Percentiles rank a stretch among this genome's conserved stretches.
These are phyloP conservation scores for Rhegmatorhina hoffmannsi DNA, from an alignment of 2,113 vertebrate species.

Conservation along the genomic window DNA sequence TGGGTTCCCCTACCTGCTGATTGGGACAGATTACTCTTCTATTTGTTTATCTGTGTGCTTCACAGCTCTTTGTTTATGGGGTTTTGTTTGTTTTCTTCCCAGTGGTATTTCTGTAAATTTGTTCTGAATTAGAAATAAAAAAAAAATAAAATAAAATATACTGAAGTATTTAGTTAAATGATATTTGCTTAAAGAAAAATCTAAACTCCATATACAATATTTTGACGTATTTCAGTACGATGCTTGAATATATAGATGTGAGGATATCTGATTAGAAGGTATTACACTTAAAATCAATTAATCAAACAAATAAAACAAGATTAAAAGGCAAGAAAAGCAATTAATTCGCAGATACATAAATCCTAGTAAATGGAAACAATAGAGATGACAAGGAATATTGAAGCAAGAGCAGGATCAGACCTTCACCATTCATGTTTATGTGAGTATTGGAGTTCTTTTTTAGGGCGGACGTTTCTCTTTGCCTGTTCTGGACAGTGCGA, in stretches of 20 bases:
- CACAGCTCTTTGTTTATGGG: not conserved
- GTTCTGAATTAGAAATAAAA: not conserved
- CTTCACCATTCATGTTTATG: not conserved
- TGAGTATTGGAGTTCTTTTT: not conserved
- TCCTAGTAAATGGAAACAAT: not conserved
- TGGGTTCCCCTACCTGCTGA: rapidly evolving
- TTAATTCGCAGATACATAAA: not conserved
- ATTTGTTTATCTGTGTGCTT: not conserved
- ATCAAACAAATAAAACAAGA: not conserved
- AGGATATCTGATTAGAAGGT: not conserved
- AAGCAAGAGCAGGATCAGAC: not conserved
- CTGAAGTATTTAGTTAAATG: not conserved
- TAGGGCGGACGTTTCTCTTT: not conserved
- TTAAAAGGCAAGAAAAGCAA: not conserved
- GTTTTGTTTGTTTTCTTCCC: not conserved
- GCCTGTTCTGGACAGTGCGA: not conserved
- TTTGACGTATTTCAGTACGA: not conserved
- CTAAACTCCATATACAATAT: not conserved
- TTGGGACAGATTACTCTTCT: not conserved
- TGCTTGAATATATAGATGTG: not conserved
- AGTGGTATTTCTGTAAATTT: not conserved
- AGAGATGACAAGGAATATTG: not conserved
- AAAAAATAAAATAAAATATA: not conserved
- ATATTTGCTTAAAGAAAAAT: not conserved
- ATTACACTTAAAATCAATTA: not conserved